phyloP scores from a whole-genome alignment of 2,888 invertebrate species.

The Diarsia mendica region DNA sequence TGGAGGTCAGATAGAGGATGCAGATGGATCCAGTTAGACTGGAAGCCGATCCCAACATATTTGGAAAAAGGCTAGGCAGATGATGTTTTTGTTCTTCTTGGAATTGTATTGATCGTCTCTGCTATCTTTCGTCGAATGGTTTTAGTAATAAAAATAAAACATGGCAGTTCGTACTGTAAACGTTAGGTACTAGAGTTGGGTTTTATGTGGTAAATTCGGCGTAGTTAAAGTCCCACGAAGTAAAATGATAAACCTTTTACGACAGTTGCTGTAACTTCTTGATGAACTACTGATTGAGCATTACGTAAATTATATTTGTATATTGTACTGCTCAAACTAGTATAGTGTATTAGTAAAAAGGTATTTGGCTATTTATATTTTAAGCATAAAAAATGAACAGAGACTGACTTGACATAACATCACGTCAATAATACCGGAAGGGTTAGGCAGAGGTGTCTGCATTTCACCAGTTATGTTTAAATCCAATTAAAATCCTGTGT shows the following conservation, averaged over 20 bases:
- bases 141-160: slow-evolving; percentile 59
- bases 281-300: slow-evolving; percentile 47
- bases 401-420: not conserved
- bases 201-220: slow-evolving; percentile 57
- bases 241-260: slow-evolving; percentile 69
- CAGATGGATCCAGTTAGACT: no score
- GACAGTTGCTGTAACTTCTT: slow-evolving; percentile 57
- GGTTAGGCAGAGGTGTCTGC: not conserved
- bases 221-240: slow-evolving; percentile 54
- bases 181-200: slow-evolving; percentile 35
- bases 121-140: slow-evolving; percentile 26
- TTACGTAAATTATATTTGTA: slow-evolving; percentile 27
- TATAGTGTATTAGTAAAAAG: not conserved
- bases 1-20: no score
- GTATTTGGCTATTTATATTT: not conserved
- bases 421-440: not conserved
- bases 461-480: not conserved
- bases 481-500: not conserved
- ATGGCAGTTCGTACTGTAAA: slow-evolving; percentile 46
- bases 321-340: not conserved
- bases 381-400: not conserved
- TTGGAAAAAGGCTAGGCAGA: no score
- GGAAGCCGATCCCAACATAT: no score
- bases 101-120: slow-evolving; percentile 22
- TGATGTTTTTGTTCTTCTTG: no score